Evolutionary conservation across 2,797 vertebrate species (phyloP).

Genomic region (Micrastur ruficollis): DNA sequence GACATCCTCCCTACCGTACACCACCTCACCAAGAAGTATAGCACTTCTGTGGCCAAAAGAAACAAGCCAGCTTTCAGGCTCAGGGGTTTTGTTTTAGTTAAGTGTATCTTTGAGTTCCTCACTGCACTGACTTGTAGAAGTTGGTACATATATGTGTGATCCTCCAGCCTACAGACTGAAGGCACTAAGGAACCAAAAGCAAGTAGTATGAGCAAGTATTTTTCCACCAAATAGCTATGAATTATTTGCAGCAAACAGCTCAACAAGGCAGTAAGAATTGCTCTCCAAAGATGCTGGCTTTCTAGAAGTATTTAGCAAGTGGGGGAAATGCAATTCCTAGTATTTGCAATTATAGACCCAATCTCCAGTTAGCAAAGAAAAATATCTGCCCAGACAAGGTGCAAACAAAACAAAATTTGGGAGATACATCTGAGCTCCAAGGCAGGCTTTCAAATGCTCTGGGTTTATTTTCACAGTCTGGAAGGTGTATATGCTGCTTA

Average conservation of each 20-base stretch:
- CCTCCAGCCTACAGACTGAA: background rate
- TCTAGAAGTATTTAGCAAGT: background rate
- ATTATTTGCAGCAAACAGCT: background rate
- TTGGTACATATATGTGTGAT: background rate
- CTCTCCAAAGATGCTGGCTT: background rate
- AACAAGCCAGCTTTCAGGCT: accelerated
- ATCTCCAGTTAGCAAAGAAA: background rate
- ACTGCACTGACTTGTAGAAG: background rate
- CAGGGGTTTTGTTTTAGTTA: background rate
- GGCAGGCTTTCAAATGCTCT: background rate
- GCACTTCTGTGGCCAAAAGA: background rate
- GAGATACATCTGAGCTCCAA: background rate
- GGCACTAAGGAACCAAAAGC: background rate
- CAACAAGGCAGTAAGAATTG: background rate
- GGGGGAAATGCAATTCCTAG: background rate
- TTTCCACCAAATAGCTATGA: background rate
- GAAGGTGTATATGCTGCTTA: background rate
- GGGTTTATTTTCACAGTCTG: background rate
- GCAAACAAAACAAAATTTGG: background rate
- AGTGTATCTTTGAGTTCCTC: background rate
- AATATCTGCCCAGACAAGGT: background rate
- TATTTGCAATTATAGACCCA: background rate
- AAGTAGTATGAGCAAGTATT: background rate
- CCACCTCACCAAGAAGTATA: background rate
- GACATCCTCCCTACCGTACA: background rate